A percentile compares a stretch with the other conserved stretches of the same genome.
phyloP scores from a whole-genome alignment of 2,113 vertebrate species.

The Haplotaxodon microlepis region DNA sequence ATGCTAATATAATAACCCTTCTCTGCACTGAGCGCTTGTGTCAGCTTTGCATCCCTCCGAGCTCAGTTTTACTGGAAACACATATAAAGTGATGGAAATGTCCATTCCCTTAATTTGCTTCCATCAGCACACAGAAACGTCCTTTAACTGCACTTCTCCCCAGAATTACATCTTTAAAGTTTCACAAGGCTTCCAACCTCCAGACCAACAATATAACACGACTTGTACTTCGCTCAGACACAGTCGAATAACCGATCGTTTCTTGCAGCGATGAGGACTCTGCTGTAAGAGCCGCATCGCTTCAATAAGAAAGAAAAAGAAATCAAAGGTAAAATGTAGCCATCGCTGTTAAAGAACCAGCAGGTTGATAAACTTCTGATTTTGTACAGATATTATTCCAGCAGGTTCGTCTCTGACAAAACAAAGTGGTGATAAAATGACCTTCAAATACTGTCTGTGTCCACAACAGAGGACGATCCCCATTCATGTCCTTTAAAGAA shows the following conservation, averaged over 20 bases:
- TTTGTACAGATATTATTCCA: neutral
- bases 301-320: neutral
- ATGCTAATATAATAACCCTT: constrained; percentile 7
- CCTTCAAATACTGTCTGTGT: neutral
- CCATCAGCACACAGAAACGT: constrained; percentile 22
- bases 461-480: neutral
- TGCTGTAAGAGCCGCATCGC: neutral
- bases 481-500: neutral
- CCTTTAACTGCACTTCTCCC: neutral
- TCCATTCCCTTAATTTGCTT: constrained; percentile 34
- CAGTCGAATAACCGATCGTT: neutral
- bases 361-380: neutral
- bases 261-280: neutral
- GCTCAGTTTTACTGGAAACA: constrained; percentile 9
- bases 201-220: neutral
- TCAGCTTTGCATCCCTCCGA: neutral
- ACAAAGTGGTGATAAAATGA: neutral
- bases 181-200: neutral
- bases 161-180: neutral
- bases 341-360: neutral
- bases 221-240: neutral
- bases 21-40: constrained; percentile 5
- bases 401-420: neutral
- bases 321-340: neutral
- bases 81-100: constrained; percentile 25